Conservation (phyloP, 2,888 invertebrate species). For the Himalopsyche japonica region DNA sequence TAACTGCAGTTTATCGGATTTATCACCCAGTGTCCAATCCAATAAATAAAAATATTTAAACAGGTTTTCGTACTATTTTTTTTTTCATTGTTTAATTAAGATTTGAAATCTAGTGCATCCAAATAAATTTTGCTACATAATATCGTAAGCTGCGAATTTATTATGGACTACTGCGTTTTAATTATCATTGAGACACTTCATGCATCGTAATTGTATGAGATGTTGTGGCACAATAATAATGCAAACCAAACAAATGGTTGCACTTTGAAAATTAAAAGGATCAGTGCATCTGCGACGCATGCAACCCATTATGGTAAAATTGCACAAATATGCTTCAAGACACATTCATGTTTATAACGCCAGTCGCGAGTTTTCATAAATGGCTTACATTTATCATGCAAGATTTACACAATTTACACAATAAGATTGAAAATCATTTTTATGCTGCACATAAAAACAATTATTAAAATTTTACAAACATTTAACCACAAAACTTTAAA, state of each 20-base stretch:
- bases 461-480: too few relatives aligned
- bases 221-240: slow-evolving; percentile 8
- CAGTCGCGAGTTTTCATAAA: not conserved
- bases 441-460: too few relatives aligned
- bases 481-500: too few relatives aligned
- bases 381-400: not conserved
- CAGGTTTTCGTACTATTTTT: too few relatives aligned
- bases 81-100: too few relatives aligned
- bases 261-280: slow-evolving; percentile 34
- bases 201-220: not conserved
- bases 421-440: too few relatives aligned
- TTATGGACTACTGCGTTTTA: not conserved
- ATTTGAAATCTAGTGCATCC: too few relatives aligned
- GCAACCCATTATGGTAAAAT: slow-evolving; percentile 10
- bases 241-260: slow-evolving; percentile 24
- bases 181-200: not conserved
- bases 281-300: slow-evolving; percentile 10
- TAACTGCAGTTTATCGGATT: too few relatives aligned
- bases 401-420: not conserved
- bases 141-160: too few relatives aligned
- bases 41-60: too few relatives aligned
- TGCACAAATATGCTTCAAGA: not conserved
- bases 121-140: too few relatives aligned
- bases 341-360: not conserved
- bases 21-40: too few relatives aligned